phyloP scores from a whole-genome alignment of 2,113 vertebrate genomes.

The Centropristis striata region DNA sequence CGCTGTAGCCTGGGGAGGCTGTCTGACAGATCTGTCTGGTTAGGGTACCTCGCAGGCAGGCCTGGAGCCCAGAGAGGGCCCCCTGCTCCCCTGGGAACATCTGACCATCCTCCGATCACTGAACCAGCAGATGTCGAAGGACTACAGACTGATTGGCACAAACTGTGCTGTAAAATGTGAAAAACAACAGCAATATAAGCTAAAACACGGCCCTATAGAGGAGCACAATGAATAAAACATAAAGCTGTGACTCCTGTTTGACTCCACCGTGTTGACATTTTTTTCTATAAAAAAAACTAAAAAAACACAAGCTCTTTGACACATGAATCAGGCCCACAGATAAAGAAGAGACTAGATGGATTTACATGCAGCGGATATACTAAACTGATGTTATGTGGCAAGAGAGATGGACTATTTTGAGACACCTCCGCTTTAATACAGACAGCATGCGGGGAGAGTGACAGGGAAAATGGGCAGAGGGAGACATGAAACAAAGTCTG shows the following conservation, averaged over 20 bases:
- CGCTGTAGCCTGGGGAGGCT: conserved; percentile 47
- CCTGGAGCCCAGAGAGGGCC: conserved; percentile 50
- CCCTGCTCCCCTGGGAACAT: conserved; percentile 57
- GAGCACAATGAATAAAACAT: conserved; percentile 81
- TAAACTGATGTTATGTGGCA: conserved; percentile 42
- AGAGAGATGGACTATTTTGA: conserved; percentile 31
- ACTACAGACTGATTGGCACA: conserved; percentile 46
- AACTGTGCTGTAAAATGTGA: conserved; percentile 32
- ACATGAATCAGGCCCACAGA: conserved; percentile 37
- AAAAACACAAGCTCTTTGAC: conserved; percentile 22
- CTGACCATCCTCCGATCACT: conserved; percentile 44
- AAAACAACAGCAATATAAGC: conserved; percentile 66
- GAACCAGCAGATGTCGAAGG: conserved; percentile 65
- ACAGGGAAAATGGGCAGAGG: conserved; percentile 28
- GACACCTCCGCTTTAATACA: conserved; percentile 39
- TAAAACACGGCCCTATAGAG: conserved; percentile 55
- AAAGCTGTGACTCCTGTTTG: conserved; percentile 71
- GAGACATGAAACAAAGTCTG: conserved; percentile 50
- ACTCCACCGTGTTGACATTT: conserved; percentile 52
- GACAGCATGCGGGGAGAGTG: conserved; percentile 17
- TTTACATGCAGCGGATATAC: conserved; percentile 40
- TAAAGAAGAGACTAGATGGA: conserved; percentile 9
- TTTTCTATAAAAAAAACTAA: conserved; percentile 13
- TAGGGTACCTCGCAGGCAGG: conserved; percentile 54
- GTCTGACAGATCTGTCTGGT: conserved; percentile 71